Conservation (phyloP, 1,140 invertebrate genomes). For the Hermetia illucens region DNA sequence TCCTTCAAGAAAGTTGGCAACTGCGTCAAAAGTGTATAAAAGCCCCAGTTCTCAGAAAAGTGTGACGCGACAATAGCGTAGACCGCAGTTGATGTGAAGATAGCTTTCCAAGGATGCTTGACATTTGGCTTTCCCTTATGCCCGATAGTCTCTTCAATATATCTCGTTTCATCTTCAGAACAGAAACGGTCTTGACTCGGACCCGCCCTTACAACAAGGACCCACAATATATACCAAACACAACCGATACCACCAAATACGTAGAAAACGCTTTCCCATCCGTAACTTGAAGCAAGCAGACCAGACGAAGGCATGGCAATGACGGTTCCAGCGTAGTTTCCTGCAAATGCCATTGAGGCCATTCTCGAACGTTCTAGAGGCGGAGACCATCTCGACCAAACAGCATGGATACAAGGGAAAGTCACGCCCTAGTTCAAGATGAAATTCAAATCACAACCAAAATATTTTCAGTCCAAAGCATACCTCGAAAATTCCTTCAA, state of each 20-base stretch:
- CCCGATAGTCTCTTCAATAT: slow-evolving; percentile 45
- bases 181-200: slow-evolving; percentile 66
- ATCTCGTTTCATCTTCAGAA: slow-evolving; percentile 55
- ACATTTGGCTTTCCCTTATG: slow-evolving; percentile 27
- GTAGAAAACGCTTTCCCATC: slow-evolving; percentile 83
- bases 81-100: slow-evolving; percentile 68
- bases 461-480: neutral
- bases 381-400: slow-evolving; percentile 83
- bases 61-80: slow-evolving; percentile 85
- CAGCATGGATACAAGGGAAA: slow-evolving; percentile 76
- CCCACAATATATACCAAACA: slow-evolving; percentile 58
- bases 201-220: slow-evolving; percentile 53
- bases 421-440: slow-evolving; percentile 57
- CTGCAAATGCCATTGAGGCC: slow-evolving; percentile 65
- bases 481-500: slow-evolving; percentile 84
- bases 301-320: slow-evolving; percentile 64
- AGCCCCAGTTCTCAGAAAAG: slow-evolving; percentile 93
- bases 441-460: slow-evolving; percentile 3
- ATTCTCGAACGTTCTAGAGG: slow-evolving; percentile 63
- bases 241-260: slow-evolving; percentile 63
- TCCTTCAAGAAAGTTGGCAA: slow-evolving; percentile 84
- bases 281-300: slow-evolving; percentile 50
- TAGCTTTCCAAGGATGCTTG: slow-evolving; percentile 62
- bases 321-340: slow-evolving; percentile 70
- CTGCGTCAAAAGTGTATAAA: slow-evolving; percentile 82